Evolutionary conservation across 2,888 invertebrate genomes (phyloP).

Genomic region (Melanotus villosus): DNA sequence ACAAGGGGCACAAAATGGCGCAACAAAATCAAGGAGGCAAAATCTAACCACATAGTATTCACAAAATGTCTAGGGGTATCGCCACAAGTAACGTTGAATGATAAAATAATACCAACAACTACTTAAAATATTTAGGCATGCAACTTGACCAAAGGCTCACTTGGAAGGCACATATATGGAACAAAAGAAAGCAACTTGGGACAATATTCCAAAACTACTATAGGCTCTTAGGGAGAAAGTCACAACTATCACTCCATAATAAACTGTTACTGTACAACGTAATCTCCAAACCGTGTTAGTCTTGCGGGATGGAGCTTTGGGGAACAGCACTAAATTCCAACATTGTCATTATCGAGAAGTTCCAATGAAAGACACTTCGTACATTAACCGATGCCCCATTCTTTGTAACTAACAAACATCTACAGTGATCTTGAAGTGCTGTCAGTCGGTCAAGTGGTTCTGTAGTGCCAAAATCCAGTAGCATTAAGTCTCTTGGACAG

Average conservation of each 20-base stretch:
- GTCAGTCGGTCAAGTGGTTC: not conserved
- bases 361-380: not conserved
- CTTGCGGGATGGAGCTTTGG: not conserved
- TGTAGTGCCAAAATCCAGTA: not conserved
- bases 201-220: constrained; percentile 3
- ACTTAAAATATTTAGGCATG: no score
- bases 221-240: not conserved
- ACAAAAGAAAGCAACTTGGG: no score
- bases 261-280: not conserved
- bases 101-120: no score
- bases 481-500: not conserved
- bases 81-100: no score
- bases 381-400: no score
- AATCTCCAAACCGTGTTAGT: not conserved
- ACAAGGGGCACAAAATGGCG: no score
- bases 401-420: not conserved
- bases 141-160: no score
- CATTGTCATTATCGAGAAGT: not conserved
- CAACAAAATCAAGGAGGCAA: no score
- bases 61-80: no score
- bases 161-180: no score
- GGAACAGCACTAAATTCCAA: not conserved
- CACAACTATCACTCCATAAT: not conserved
- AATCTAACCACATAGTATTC: no score
- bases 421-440: not conserved